Percentiles rank a stretch among this genome's conserved stretches.
Evolutionary conservation across 2,113 vertebrate species (phyloP).

Genomic region (Rhegmatorhina hoffmannsi): DNA sequence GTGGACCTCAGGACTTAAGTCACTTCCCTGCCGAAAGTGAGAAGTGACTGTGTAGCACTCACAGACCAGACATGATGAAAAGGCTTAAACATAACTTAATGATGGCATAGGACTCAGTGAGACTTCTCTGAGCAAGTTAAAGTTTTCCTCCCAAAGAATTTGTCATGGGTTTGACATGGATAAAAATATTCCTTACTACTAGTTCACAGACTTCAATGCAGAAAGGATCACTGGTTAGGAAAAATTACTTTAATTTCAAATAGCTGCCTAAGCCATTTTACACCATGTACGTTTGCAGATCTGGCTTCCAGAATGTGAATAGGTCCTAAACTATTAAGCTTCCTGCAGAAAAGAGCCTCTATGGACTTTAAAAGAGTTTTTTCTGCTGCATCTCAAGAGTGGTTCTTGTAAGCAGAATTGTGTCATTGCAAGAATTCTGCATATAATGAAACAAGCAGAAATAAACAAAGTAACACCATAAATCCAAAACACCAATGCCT

Average conservation of each 20-base stretch:
- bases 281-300: not conserved
- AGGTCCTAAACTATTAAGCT: not conserved
- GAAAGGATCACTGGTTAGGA: not conserved
- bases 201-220: not conserved
- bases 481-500: not conserved
- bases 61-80: not conserved
- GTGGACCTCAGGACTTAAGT: not conserved
- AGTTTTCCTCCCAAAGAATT: not conserved
- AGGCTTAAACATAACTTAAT: not conserved
- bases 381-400: not conserved
- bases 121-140: not conserved
- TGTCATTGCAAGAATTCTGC: not conserved
- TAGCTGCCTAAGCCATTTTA: not conserved
- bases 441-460: not conserved
- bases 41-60: not conserved
- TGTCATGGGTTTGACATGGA: not conserved
- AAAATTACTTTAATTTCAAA: slow-evolving; percentile 17
- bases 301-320: not conserved
- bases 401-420: not conserved
- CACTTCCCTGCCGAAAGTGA: not conserved
- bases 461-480: not conserved
- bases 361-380: not conserved
- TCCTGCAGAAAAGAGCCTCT: not conserved
- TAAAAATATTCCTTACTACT: not conserved
- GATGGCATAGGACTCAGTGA: not conserved